Base-by-base conservation (phyloP, 2,113 vertebrate genomes). In the Tricholaema leucomelas region DNA sequence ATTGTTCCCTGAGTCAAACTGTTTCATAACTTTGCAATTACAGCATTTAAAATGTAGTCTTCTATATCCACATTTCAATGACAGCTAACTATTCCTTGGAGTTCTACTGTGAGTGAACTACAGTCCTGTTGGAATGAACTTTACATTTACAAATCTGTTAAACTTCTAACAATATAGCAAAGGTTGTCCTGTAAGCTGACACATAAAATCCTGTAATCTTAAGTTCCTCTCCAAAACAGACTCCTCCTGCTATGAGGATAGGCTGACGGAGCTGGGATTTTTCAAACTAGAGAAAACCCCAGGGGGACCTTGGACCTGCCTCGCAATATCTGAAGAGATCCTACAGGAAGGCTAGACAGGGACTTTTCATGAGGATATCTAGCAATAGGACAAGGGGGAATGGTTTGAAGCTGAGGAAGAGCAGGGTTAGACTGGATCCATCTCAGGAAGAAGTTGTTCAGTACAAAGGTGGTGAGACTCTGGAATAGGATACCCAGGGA, bases 31-130 rank as follows among this genome's bases (percentile, higher is more conserved):
- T 67, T 87, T 46, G 64, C 19, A 28, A 30, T 69, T 80, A 8
- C 13, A 36, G 8, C 3, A 40, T 16, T 44, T 55, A 31, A 79
- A 71, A 60, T 36, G 28, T 56, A 40, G 54, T 4, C 0, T 5
- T 65, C 69, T 59, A 21, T 10, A 0, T 35, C 28, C 19, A 48
- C 0, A 0, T 71, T 80, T 70, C 48, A 60, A 20, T 35, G 35
- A 50, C 38, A 85, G 30, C 15, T 73, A 64, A 72, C 33, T 38
- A 54, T 58, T 73, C 27, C 24, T 76, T 52, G 54, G 33, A 56
- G 10, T 61, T 91, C 25, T 61, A 48, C 36, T 36, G 21, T n/a
- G n/a, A 63, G 38, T 56, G 44, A 69, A 48, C 6, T 28, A n/a
- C 24, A 24, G 19, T 48, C n/a, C 35, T 40, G 10, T 24, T 54